These are phyloP conservation scores for Leptopilina clavipes DNA, from an alignment of 1,140 invertebrate species.

Conservation along the genomic window DNA sequence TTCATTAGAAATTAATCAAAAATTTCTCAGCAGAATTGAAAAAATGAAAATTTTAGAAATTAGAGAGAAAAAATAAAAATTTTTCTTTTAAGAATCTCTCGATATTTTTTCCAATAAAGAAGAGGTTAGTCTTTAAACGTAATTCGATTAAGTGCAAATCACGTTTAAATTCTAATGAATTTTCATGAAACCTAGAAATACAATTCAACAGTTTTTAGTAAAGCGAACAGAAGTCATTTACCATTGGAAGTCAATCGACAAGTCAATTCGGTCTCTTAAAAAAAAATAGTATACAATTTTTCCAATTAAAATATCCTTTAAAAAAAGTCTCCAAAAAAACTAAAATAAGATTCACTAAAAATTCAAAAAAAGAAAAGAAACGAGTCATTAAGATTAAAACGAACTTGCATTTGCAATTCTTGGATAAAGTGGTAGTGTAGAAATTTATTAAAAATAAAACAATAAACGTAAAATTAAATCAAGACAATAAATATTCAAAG, in stretches of 20 bases:
- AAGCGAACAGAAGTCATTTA: neutral
- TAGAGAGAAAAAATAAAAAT: no score
- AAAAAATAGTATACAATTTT: neutral
- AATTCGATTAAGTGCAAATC: slow-evolving; percentile 46
- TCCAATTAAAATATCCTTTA: neutral
- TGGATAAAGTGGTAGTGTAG: no score
- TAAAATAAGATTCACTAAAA: neutral
- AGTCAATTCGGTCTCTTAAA: neutral
- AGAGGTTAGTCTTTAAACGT: neutral
- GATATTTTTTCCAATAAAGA: neutral
- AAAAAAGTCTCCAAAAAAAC: neutral
- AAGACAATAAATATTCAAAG: no score
- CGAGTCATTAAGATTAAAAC: no score
- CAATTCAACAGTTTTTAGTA: neutral
- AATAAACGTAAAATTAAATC: no score
- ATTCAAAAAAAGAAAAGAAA: neutral
- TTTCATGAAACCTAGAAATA: slow-evolving; percentile 44
- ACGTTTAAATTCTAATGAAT: slow-evolving; percentile 36
- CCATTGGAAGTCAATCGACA: slow-evolving; percentile 6
- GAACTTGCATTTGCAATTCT: no score
- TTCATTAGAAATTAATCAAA: no score
- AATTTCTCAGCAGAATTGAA: no score
- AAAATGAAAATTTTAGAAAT: no score
- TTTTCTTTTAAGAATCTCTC: neutral
- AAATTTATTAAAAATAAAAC: no score